A percentile compares a stretch with the other conserved stretches of the same genome.
Evolutionary conservation across 2,113 vertebrate genomes (phyloP).

Genomic region (Bubalus kerabau): DNA sequence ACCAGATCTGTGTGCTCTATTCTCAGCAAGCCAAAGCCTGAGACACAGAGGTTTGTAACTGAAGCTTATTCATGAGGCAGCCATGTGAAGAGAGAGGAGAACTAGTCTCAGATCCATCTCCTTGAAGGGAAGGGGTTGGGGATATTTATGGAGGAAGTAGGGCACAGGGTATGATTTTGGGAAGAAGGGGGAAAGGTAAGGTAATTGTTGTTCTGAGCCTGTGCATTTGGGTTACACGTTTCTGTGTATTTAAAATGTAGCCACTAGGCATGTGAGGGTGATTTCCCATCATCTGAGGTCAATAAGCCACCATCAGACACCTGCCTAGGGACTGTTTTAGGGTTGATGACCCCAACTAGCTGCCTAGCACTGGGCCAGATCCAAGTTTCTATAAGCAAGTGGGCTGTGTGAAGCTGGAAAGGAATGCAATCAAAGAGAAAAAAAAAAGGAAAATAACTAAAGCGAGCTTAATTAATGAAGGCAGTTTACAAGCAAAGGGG

Average conservation of each 20-base stretch:
- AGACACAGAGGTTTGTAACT: neutral
- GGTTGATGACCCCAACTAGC: neutral
- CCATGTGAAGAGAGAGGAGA: neutral
- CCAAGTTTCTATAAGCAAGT: neutral
- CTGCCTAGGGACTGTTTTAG: neutral
- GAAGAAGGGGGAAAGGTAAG: neutral
- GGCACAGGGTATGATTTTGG: neutral
- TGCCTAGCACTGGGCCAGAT: neutral
- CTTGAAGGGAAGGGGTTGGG: neutral
- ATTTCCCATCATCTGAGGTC: fast-evolving
- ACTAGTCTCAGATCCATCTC: neutral
- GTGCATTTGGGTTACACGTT: neutral
- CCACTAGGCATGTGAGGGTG: neutral
- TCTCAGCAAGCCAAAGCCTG: neutral
- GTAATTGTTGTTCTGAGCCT: neutral
- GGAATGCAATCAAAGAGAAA: neutral
- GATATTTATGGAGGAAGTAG: neutral
- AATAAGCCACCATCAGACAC: neutral
- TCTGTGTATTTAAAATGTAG: neutral
- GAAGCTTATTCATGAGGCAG: neutral
- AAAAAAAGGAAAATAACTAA: neutral
- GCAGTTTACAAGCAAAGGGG: neutral
- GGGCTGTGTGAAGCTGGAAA: neutral
- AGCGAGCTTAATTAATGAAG: neutral
- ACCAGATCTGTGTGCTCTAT: neutral